Base-by-base conservation (phyloP, 2,797 vertebrate species). In the Amniataba percoides region DNA sequence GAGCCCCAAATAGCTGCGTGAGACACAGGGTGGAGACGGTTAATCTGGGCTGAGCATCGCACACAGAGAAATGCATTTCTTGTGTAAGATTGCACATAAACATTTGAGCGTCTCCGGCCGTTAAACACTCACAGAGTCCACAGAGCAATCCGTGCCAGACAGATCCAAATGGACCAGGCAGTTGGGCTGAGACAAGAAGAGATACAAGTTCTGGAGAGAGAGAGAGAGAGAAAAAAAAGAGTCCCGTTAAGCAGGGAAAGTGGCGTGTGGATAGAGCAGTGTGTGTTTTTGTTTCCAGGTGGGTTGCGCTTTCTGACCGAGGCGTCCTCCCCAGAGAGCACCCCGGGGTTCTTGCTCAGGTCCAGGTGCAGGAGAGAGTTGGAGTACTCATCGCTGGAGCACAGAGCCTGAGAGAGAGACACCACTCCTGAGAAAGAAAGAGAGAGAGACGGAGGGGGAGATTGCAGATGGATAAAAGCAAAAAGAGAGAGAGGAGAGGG, bases 101-200 rank as follows among this genome's bases (percentile, higher is more conserved):
- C 76, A 74, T 68, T 63, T 18, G 13, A 77, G 43, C 52, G 15
- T 46, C 9, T 34, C 13, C 13, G 70, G 48, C 72, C 27, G 6
- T 65, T 71, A 49, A 74, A 72, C 59, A 90, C 95, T 89, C 64
- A 97, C 97, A 36, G 92, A 93, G 87, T 98, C 97, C n/a, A 98
- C 94, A 1, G 94, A 85, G 69, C 97, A 98, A 91, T 98, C 97
- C 1, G 97, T 98, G 72, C 95, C 95, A 0, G 97, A 96, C 77
- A 98, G 92, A 89, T 98, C 97, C 91, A 98, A 92, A 88, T 97
- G 96, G 49, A 97, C 95, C 91, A 98, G 92, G 66, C 96, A 97
- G 73, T 98, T 98, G 77, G 97, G 97, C 91, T 97, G 97, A 84
- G 97, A 96, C 94, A 98, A 85, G 89, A 98, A 98, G 66, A 96